A percentile compares a stretch with the other conserved stretches of the same genome.
Conservation (phyloP, 2,888 invertebrate species). For the Notodonta ziczac region DNA sequence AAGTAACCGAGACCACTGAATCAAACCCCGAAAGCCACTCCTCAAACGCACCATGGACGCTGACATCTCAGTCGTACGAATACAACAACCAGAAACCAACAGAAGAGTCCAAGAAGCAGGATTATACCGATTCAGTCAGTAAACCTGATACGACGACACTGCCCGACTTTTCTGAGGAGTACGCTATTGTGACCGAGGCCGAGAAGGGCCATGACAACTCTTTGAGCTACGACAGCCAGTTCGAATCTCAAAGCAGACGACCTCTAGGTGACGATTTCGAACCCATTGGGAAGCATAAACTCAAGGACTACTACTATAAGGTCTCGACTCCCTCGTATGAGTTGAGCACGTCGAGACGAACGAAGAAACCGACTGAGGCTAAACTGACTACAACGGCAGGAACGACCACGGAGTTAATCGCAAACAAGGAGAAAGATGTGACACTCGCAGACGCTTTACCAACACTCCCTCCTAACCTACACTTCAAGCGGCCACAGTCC, state of each 20-base stretch:
- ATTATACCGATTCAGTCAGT: slow-evolving; percentile 49
- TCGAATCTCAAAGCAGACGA: slow-evolving; percentile 77
- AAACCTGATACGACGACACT: slow-evolving; percentile 59
- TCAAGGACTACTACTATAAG: slow-evolving; percentile 78
- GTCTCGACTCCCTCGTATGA: slow-evolving; percentile 73
- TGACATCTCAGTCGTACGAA: slow-evolving; percentile 60
- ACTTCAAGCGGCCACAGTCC: slow-evolving; percentile 73
- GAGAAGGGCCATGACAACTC: slow-evolving; percentile 74
- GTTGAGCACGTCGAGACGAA: slow-evolving; percentile 62
- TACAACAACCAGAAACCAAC: slow-evolving; percentile 53
- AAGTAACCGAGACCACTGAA: slow-evolving; percentile 74
- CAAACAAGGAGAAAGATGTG: slow-evolving; percentile 47
- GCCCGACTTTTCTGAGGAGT: slow-evolving; percentile 69
- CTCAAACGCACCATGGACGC: slow-evolving; percentile 66
- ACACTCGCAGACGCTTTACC: slow-evolving; percentile 65
- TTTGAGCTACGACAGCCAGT: slow-evolving; percentile 69
- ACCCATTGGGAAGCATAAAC: slow-evolving; percentile 73
- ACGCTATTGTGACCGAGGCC: slow-evolving; percentile 73
- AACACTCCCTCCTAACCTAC: slow-evolving; percentile 75
- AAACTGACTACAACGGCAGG: slow-evolving; percentile 48
- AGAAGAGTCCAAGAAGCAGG: slow-evolving; percentile 60
- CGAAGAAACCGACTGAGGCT: slow-evolving; percentile 68
- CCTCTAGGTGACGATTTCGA: slow-evolving; percentile 77
- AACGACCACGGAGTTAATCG: slow-evolving; percentile 58
- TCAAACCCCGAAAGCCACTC: slow-evolving; percentile 64